Percentiles rank a stretch among this genome's conserved stretches.
Conservation (phyloP, 2,113 vertebrate genomes). For the Serinus canaria region DNA sequence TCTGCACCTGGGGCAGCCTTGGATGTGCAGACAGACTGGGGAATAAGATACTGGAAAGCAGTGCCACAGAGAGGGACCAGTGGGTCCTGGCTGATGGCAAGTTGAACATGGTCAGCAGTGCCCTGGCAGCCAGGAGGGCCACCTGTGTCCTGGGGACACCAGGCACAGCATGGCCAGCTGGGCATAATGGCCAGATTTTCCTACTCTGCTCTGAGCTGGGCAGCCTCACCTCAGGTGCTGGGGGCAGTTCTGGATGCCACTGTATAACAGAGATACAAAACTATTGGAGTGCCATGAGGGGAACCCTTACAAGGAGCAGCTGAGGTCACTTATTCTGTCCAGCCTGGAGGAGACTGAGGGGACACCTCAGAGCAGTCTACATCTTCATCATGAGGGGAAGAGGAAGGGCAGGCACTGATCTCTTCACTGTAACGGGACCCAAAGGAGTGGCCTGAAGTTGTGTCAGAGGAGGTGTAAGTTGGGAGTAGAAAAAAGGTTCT, state of each 20-base stretch:
- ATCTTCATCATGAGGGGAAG: neutral
- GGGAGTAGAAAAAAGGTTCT: neutral
- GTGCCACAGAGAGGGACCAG: neutral
- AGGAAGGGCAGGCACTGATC: neutral
- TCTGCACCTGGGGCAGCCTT: neutral
- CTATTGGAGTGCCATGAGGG: too few relatives aligned
- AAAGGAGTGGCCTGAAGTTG: neutral
- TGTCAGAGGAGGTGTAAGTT: neutral
- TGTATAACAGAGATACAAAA: rapidly evolving
- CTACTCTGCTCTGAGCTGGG: neutral
- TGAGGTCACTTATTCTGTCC: neutral
- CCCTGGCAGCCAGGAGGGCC: neutral
- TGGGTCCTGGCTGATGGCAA: rapidly evolving
- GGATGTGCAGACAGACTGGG: neutral
- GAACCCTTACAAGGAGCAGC: neutral
- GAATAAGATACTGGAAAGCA: neutral
- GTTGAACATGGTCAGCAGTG: neutral
- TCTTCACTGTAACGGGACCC: too few relatives aligned
- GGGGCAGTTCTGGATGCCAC: neutral
- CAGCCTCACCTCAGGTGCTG: neutral
- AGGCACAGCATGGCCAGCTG: rapidly evolving
- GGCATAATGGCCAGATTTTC: neutral
- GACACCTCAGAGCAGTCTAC: too few relatives aligned
- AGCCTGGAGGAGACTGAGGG: neutral
- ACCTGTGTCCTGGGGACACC: rapidly evolving